Evolutionary conservation across 2,113 vertebrate genomes (phyloP).

Genomic region (Microcebus lehilahytsara): DNA sequence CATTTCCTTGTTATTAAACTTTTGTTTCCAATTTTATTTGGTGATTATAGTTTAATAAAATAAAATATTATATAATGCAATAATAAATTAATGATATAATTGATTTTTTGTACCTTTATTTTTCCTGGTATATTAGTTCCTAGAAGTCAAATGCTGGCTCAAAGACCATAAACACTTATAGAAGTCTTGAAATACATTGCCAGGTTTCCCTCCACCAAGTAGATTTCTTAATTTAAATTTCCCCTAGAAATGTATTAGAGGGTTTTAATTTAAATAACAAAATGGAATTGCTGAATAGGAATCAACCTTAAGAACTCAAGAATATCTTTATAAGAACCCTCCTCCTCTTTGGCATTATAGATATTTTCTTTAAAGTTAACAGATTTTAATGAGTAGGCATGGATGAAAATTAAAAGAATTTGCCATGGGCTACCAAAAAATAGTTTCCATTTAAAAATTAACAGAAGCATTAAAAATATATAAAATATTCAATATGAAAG

Average conservation of each 20-base stretch:
- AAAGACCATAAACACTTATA: constrained; percentile 22
- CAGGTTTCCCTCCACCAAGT: neutral
- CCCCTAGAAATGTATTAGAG: neutral
- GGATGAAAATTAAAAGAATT: constrained; percentile 46
- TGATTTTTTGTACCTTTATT: constrained; percentile 31
- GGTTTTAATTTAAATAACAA: constrained; percentile 55
- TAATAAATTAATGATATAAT: neutral
- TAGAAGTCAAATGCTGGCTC: constrained; percentile 26
- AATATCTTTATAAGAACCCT: neutral
- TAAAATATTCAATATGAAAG: constrained; percentile 38
- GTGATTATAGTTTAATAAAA: neutral
- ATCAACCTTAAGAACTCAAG: constrained; percentile 14
- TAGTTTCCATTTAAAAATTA: constrained; percentile 38
- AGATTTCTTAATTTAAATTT: constrained; percentile 56
- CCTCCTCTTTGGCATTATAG: neutral
- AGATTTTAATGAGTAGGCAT: constrained; percentile 19
- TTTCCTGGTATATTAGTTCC: constrained; percentile 28
- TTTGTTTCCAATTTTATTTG: constrained; percentile 20
- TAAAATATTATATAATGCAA: neutral
- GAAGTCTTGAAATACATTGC: constrained; percentile 44
- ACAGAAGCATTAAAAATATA: constrained; percentile 23
- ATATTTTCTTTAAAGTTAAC: constrained; percentile 30
- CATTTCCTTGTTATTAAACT: constrained; percentile 34
- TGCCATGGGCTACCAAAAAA: neutral
- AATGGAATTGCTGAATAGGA: constrained; percentile 22